Base-by-base conservation (phyloP, 2,888 invertebrate species). In the Pristionchus mayeri region DNA sequence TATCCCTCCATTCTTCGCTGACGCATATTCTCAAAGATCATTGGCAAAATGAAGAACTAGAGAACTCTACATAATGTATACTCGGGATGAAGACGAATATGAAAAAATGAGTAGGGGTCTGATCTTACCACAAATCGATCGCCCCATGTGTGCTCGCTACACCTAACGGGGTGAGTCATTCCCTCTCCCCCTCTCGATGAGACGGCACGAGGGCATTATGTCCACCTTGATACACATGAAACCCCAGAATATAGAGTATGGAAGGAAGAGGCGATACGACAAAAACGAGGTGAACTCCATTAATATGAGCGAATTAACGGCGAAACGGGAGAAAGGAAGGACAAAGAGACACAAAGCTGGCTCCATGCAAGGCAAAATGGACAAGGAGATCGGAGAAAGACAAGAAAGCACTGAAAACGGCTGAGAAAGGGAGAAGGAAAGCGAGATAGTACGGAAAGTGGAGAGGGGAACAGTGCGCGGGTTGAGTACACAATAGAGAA, bases 191-290 rank as follows among this genome's bases (percentile, higher is more conserved):
- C 54, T 24, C 24, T 24, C 63, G 71, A 71, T 40, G 71, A 71
- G 71, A 71, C n/a, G 40, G 71, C 37, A 71, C 40, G 71, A n/a
- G 71, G 71, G 71, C 40, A 71, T 71, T 71, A 71, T 71, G 71
- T 44, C 71, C 71, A 71, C 40, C 44, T 44, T 24, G 71, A 71
- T 71, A 71, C 71, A 71, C 71, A 71, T 71, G 40, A 71, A 71
- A 71, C 71, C 71, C 37, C 40, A 18, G 34, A 63, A 63, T 18
- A 18, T 34, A 63, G 63, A 4, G 63, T 27, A 60, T 60, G 11
- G 60, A 27, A 60, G 27, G 34, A 34, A 63, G 11, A 44, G 2
- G 60, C 16, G 18, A 63, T 34, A 34, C 34, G 63, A 18, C 18
- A 63, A 13, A 63, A 63, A 34, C 18, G 34, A 6, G 18, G 7